Evolutionary conservation across 30 jellyfish, hydroid and myxozoan genomes (phyloP).

Genomic region (Hydra vulgaris): DNA sequence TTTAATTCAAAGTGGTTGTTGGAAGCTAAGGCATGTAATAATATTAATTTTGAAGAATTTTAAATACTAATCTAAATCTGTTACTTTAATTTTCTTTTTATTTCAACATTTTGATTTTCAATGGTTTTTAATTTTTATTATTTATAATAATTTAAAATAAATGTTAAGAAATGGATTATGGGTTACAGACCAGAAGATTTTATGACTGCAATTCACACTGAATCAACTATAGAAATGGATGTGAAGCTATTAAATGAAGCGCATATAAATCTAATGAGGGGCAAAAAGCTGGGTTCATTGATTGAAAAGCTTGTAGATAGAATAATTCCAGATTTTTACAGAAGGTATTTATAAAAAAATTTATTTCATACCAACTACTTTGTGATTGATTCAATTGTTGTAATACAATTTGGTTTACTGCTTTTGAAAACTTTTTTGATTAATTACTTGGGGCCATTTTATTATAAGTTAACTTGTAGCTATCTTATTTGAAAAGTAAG

Average conservation of each 20-base stretch:
- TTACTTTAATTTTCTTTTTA: no score
- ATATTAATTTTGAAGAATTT: background rate
- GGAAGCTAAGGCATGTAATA: conserved; percentile 25
- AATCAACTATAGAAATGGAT: conserved; percentile 24
- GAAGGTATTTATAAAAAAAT: conserved; percentile 12
- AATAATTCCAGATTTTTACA: conserved; percentile 29
- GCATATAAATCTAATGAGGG: conserved; percentile 30
- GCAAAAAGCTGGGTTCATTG: conserved; percentile 32
- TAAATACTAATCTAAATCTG: no score
- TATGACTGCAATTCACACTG: conserved; percentile 23
- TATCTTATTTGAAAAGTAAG: no score
- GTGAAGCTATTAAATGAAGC: conserved; percentile 16
- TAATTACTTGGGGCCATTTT: no score
- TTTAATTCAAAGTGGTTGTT: conserved; percentile 37
- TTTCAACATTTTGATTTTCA: no score
- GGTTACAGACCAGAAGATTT: conserved; percentile 41
- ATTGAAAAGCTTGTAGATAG: conserved; percentile 25
- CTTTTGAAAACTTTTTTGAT: no score
- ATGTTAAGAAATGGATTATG: conserved; percentile 24
- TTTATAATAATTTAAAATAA: no score
- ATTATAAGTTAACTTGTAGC: no score
- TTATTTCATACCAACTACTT: background rate
- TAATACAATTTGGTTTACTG: no score
- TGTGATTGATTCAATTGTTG: background rate
- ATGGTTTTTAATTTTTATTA: no score